Percentiles rank a stretch among this genome's conserved stretches.
phyloP scores from a whole-genome alignment of 2,113 vertebrate genomes.

The Sceloporus undulatus region DNA sequence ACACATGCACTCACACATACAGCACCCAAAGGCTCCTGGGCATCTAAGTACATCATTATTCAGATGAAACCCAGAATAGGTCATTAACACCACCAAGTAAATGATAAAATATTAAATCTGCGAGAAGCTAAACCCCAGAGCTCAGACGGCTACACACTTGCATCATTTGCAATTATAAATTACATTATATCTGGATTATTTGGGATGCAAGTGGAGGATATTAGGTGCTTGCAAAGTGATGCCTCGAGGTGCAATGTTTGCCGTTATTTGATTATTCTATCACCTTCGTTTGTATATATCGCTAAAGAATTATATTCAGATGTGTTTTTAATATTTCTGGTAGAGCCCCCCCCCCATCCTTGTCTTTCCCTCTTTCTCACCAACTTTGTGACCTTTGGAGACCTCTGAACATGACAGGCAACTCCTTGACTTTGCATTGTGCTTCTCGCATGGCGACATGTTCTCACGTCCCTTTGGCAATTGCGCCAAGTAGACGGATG shows the following conservation, averaged over 20 bases:
- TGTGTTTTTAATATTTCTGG: accelerated
- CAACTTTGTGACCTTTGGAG: not conserved
- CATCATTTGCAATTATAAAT: slow-evolving; percentile 33
- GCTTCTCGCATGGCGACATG: accelerated
- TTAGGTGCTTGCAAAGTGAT: not conserved
- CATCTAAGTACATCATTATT: not conserved
- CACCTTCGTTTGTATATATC: not conserved
- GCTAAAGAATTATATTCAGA: not conserved
- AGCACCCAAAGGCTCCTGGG: not conserved
- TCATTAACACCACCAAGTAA: slow-evolving; percentile 5
- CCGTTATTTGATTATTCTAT: slow-evolving; percentile 21
- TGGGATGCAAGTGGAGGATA: not conserved
- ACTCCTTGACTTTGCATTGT: not conserved
- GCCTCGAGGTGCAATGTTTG: not conserved
- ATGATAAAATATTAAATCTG: slow-evolving; percentile 4
- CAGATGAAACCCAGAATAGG: not conserved
- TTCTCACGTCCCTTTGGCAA: slow-evolving; percentile 14
- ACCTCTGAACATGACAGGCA: accelerated
- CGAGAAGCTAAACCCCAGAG: not conserved
- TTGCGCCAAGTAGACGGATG: accelerated
- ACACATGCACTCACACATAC: not conserved
- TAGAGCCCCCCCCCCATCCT: accelerated
- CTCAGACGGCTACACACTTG: not conserved
- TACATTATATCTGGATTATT: slow-evolving; percentile 24
- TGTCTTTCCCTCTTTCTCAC: not conserved